Evolutionary conservation across 2,113 vertebrate species (phyloP), one percentile per base, ranked within the genome.

Genomic region (Callopanchax toddi): DNA sequence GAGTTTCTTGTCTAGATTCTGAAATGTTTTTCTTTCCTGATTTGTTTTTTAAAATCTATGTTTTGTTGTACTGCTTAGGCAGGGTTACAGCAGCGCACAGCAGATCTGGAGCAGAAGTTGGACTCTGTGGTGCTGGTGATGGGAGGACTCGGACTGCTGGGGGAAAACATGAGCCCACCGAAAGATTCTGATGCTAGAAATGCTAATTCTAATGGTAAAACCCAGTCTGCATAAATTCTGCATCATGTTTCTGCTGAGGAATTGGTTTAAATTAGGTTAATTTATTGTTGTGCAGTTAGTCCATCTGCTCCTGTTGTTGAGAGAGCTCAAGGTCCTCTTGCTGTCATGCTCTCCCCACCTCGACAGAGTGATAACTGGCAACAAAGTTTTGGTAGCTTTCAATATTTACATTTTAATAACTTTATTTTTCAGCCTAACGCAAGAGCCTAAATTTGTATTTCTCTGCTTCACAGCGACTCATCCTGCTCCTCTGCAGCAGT

Each of bases 321-420:
- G 39, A 15, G 2, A 66, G 50, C 54, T 61, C 53, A 85, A 6
- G 88, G 90, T 48, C 79, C 92, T 57, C 90, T 95, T 17, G 95
- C 94, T 17, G 84, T 97, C 37, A 62, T 96, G 63, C 89, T 97
- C 67, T 96, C 95, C 7, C 95, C 95, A 0, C 95, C 96, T 16
- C 91, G 82, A 23, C 95, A 96, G 80, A 91, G 86, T 59, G 89
- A 89, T 82, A 91, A 63, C 68, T 75, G 80, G 87, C 48, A 81
- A 63, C 68, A 79, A 51, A 70, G 67, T 46, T 60, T 77, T 60
- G 89, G 90, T 91, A 76, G 71, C 52, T 17, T 9, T 25, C n/a
- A 17, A 32, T 6, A 4, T 36, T 51, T 20, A 40, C 39, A 50
- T 43, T 11, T 60, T 16, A 21, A 22, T 20, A 52, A 49, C 10